These are phyloP conservation scores for Podarcis lilfordi DNA, from an alignment of 2,797 vertebrate species.

Conservation along the genomic window DNA sequence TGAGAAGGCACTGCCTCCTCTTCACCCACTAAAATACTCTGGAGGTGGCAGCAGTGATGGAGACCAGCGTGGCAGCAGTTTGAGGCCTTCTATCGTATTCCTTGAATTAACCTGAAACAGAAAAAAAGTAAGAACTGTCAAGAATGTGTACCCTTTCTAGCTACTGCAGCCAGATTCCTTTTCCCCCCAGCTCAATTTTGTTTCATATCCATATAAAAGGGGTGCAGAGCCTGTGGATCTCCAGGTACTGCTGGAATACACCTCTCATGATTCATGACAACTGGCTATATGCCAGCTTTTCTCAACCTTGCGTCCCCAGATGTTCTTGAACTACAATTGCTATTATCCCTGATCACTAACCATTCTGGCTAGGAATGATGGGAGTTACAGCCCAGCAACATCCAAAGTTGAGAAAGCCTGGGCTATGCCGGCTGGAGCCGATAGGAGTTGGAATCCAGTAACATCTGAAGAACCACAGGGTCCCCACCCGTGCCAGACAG, in stretches of 20 bases:
- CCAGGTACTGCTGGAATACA: background rate
- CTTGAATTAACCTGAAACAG: slow-evolving; percentile 74
- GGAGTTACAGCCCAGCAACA: too few relatives aligned
- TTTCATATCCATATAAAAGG: background rate
- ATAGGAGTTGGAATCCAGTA: background rate
- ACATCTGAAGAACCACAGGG: background rate
- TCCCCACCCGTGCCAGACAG: background rate
- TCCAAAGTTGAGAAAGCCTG: too few relatives aligned
- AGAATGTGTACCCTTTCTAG: background rate
- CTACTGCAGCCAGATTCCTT: background rate
- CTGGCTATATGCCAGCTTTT: too few relatives aligned
- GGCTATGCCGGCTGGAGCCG: background rate
- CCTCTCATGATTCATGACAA: background rate
- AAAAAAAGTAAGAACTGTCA: slow-evolving; percentile 25
- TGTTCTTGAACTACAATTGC: too few relatives aligned
- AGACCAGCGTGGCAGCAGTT: slow-evolving; percentile 41
- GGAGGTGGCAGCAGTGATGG: slow-evolving; percentile 55
- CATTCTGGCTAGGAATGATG: too few relatives aligned
- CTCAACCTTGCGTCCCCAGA: too few relatives aligned
- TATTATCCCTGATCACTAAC: too few relatives aligned
- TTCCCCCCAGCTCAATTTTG: background rate
- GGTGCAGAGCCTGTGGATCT: background rate
- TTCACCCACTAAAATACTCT: slow-evolving; percentile 64
- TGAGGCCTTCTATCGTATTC: slow-evolving; percentile 72
- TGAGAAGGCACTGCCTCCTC: slow-evolving; percentile 57